These are phyloP conservation scores for Tinea pellionella DNA, from an alignment of 2,888 invertebrate genomes.

Conservation along the genomic window DNA sequence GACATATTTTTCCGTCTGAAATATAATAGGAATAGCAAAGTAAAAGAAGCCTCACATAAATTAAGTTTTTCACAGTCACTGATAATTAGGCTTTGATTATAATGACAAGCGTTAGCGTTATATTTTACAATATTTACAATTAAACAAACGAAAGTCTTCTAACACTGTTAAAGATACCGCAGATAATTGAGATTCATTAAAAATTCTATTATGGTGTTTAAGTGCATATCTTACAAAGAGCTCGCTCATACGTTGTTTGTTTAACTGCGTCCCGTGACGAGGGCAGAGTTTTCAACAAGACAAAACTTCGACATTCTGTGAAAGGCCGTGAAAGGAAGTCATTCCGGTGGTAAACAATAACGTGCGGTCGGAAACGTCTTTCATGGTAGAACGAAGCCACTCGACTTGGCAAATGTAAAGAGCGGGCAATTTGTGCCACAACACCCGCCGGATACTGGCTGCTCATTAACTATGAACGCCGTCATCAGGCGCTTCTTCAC, in stretches of 20 bases:
- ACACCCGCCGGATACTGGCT: slow-evolving; percentile 58
- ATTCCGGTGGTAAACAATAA: slow-evolving; percentile 61
- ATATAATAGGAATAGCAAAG: too few relatives aligned
- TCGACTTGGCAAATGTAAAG: slow-evolving; percentile 53
- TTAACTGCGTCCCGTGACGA: background rate
- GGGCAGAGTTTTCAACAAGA: background rate
- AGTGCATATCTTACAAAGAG: background rate
- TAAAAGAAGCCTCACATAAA: too few relatives aligned
- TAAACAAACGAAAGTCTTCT: too few relatives aligned
- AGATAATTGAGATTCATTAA: background rate
- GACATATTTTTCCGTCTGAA: too few relatives aligned
- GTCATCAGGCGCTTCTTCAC: slow-evolving; percentile 64
- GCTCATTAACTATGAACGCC: slow-evolving; percentile 68
- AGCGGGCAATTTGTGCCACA: slow-evolving; percentile 58
- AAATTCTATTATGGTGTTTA: background rate
- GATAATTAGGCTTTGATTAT: too few relatives aligned
- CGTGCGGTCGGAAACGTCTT: slow-evolving; percentile 54
- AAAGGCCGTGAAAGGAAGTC: slow-evolving; percentile 50
- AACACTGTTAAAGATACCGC: too few relatives aligned
- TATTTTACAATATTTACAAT: too few relatives aligned
- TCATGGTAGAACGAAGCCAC: slow-evolving; percentile 43
- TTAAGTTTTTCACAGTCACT: too few relatives aligned
- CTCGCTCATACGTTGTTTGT: background rate
- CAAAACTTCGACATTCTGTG: slow-evolving; percentile 22
- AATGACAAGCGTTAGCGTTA: too few relatives aligned